Evolutionary conservation across 2,888 invertebrate genomes (phyloP), one percentile per base, ranked within the genome.

Genomic region (Bombylius major): DNA sequence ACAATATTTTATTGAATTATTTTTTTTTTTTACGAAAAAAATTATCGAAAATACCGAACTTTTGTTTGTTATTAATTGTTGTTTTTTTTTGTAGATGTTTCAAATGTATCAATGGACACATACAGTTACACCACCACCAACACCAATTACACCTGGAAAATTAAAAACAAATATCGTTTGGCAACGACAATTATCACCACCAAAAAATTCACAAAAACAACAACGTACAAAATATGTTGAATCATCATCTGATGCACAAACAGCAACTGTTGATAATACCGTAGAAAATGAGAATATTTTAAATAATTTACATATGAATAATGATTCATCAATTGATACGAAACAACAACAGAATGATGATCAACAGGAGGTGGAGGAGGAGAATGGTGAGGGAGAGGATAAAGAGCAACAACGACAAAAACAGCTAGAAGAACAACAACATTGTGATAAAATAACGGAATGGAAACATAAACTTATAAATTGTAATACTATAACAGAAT

Each of bases 51-150:
- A 23, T 23, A 23, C 23, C 23, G 23, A 23, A 23, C 3, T 23
- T 23, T 23, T 23, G 23, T 23, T 23, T 23, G 23, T 23, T n/a
- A n/a, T n/a, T n/a, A n/a, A n/a, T 23, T 23, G 23, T 23, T 23
- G 1, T 1, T 23, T 1, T 23, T 23, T 23, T 23, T 23, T 23
- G 23, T 23, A 23, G 23, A 23, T 23, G 23, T 89, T 87, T 73
- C 80, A 88, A 68, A 90, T 91, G 86, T 94, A 94, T 75, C 89
- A 86, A 70, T 94, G 93, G 93, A 82, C 89, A 33, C 87, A 89
- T 70, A 86, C 86, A 61, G 89, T 89, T 72, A 75, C 79, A 51
- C 81, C 84, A 55, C 76, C 81, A 45, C 79, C 83, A 60, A 82
- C 87, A 62, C 82, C 86, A n/a, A 76, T 82, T 57, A 84, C 87